Evolutionary conservation across 2,113 vertebrate genomes (phyloP).

Genomic region (Silurus meridionalis): DNA sequence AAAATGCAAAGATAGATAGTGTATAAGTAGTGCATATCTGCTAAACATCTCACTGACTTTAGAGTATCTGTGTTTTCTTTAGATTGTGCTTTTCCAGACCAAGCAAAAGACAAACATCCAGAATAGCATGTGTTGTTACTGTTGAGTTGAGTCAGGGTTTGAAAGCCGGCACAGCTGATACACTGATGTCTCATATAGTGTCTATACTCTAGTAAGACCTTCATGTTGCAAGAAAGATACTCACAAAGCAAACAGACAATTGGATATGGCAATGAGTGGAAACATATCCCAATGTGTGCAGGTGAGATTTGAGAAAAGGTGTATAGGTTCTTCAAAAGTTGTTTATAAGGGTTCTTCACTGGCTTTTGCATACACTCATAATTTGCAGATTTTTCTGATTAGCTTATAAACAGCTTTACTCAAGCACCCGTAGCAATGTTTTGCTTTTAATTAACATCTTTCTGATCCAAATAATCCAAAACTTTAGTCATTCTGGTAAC

Average conservation of each 20-base stretch:
- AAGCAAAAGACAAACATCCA: constrained; percentile 30
- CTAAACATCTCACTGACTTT: not conserved
- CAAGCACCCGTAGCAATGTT: not conserved
- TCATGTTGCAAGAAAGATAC: not conserved
- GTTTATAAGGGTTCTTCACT: not conserved
- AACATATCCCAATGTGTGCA: not conserved
- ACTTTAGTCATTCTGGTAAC: not conserved
- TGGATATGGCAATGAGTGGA: not conserved
- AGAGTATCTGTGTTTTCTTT: constrained; percentile 37
- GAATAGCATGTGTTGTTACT: constrained; percentile 8
- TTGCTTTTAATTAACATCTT: not conserved
- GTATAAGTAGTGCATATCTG: constrained; percentile 13
- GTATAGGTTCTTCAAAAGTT: no score
- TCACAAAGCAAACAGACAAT: not conserved
- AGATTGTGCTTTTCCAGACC: not conserved
- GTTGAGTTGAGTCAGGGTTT: constrained; percentile 13
- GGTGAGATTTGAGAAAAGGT: not conserved
- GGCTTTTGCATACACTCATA: not conserved
- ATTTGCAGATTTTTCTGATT: not conserved
- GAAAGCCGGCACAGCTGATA: constrained; percentile 4
- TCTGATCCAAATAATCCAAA: constrained; percentile 4
- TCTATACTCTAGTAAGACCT: not conserved
- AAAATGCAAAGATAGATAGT: constrained; percentile 14
- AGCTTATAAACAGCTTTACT: not conserved
- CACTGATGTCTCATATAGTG: constrained; percentile 9